These are phyloP conservation scores for Schizaphis graminum DNA, from an alignment of 2,888 invertebrate genomes.

Conservation along the genomic window DNA sequence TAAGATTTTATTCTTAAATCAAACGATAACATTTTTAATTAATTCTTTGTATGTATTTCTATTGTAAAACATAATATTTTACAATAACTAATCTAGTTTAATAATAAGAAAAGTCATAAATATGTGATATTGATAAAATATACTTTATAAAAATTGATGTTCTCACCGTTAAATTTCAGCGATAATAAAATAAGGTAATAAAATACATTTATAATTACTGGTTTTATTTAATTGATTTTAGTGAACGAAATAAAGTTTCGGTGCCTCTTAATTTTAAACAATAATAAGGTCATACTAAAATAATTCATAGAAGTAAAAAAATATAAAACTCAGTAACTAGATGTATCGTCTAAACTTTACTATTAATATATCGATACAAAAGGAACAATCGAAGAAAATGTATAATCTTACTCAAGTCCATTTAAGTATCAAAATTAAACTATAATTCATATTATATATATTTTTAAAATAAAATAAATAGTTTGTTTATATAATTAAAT, in stretches of 20 bases:
- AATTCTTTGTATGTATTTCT: neutral
- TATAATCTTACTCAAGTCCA: neutral
- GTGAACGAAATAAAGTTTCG: neutral
- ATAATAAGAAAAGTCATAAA: neutral
- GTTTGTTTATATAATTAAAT: neutral
- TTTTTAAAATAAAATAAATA: neutral
- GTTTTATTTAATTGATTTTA: neutral
- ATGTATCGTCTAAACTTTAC: neutral
- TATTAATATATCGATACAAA: neutral
- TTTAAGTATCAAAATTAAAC: neutral
- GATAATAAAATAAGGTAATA: neutral
- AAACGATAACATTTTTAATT: neutral
- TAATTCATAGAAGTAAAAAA: neutral
- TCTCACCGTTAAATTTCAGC: neutral
- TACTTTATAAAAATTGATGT: neutral
- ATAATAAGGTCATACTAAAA: neutral
- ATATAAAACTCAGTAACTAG: neutral
- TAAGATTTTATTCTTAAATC: neutral
- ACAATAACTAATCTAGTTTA: neutral
- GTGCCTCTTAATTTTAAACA: neutral
- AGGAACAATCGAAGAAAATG: neutral
- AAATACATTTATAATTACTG: constrained; percentile 5
- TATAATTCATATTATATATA: neutral
- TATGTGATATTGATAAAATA: neutral
- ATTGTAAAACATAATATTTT: neutral